Conservation (phyloP, 2,888 invertebrate species). For the Brenthis hecate region DNA sequence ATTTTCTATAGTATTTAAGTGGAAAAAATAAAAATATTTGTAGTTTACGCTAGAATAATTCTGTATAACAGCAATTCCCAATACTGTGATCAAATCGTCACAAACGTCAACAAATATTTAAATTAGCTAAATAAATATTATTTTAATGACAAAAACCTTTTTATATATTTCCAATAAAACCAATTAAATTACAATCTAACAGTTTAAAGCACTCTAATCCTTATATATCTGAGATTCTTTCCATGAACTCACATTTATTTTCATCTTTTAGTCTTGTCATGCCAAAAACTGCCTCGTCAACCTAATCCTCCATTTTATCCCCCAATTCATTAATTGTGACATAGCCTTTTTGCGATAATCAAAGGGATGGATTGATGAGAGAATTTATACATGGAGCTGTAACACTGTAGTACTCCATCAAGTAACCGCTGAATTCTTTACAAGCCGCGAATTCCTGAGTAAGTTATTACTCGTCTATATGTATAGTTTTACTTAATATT, state of each 20-base stretch:
- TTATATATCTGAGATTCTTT: background rate
- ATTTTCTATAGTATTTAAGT: background rate
- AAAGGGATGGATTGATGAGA: slow-evolving; percentile 40
- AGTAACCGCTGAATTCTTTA: slow-evolving; percentile 35
- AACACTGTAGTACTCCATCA: slow-evolving; percentile 30
- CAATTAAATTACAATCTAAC: too few relatives aligned
- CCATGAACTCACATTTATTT: slow-evolving; percentile 16
- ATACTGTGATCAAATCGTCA: too few relatives aligned
- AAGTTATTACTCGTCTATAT: slow-evolving; percentile 15
- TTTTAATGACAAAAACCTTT: too few relatives aligned
- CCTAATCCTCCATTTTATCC: slow-evolving; percentile 36
- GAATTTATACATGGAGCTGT: slow-evolving; percentile 32
- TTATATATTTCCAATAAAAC: too few relatives aligned
- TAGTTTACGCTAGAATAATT: too few relatives aligned
- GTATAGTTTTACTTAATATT: background rate
- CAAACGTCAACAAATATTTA: too few relatives aligned
- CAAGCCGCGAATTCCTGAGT: slow-evolving; percentile 5
- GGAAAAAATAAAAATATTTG: too few relatives aligned
- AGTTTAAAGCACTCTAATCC: too few relatives aligned
- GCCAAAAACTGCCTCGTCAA: slow-evolving; percentile 36
- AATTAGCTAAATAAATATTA: too few relatives aligned
- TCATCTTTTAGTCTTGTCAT: slow-evolving; percentile 26
- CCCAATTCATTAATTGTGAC: slow-evolving; percentile 42
- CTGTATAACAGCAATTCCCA: too few relatives aligned
- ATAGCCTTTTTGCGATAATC: slow-evolving; percentile 40